Conservation (phyloP, 2,113 vertebrate genomes). For the Pachyramphus minor region DNA sequence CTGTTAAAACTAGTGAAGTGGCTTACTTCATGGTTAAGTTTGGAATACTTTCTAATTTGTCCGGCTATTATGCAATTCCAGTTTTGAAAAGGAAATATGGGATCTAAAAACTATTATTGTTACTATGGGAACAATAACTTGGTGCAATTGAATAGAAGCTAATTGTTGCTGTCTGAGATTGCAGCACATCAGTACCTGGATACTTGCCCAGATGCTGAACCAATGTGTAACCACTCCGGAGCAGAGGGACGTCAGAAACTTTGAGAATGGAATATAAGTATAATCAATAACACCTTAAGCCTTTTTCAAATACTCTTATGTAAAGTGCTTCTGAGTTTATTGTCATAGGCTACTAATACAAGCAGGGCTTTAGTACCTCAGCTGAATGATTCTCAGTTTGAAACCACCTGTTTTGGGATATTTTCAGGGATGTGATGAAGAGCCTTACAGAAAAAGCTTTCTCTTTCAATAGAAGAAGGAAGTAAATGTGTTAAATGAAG, state of each 20-base stretch:
- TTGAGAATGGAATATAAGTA: background rate
- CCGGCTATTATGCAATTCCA: background rate
- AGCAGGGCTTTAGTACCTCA: background rate
- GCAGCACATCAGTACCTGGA: background rate
- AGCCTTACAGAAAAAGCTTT: rapidly evolving
- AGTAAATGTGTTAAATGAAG: background rate
- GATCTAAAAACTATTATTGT: constrained; percentile 14
- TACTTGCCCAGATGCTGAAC: background rate
- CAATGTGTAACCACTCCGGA: background rate
- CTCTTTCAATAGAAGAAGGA: background rate
- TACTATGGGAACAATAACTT: constrained; percentile 52
- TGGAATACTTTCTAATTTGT: background rate
- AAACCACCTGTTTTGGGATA: rapidly evolving
- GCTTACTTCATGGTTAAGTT: background rate
- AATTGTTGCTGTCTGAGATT: background rate
- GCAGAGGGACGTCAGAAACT: background rate
- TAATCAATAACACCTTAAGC: background rate
- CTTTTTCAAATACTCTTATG: background rate
- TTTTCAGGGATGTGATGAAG: background rate
- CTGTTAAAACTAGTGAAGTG: background rate
- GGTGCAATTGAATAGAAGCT: background rate
- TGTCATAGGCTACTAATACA: background rate
- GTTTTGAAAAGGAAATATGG: constrained; percentile 34
- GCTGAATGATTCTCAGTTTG: background rate
- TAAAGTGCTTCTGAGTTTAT: background rate